Evolutionary conservation across 2,797 vertebrate species (phyloP), one percentile per base, ranked within the genome.

Genomic region (Amphiprion clarkii): DNA sequence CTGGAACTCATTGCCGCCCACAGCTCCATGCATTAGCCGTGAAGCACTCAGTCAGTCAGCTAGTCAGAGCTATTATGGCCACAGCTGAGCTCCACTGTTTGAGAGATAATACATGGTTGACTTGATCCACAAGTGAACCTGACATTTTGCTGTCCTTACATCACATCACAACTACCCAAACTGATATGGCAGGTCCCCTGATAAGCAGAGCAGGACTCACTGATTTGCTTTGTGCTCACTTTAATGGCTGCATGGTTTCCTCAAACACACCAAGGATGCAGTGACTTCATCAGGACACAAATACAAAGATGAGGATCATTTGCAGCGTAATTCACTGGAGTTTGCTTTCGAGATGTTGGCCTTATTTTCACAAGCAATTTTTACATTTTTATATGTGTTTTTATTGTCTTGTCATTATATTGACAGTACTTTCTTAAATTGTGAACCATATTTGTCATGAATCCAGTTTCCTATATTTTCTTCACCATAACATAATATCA

Each of bases 51-150:
- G 76, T 83, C 87, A 88, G 81, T 85, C 75, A 77, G 83, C 78
- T 81, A 79, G 79, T 86, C 84, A 54, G 84, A 76, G 85, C 86
- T 88, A 78, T 87, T 82, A 84, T 75, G 83, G 90, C 89, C 82
- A 81, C 86, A 86, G 92, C 88, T 77, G 70, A 91, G 89, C 89
- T 85, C 78, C 88, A 83, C 92, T 92, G 88, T 92, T 92, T 84
- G 87, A 82, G 87, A 93, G 93, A 94, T 95, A 94, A 95, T 93
- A 91, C 94, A 92, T 92, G 94, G 93, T 93, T 91, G 93, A 93
- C 93, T 95, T 95, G 94, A 95, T 95, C 93, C 94, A 94, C 93
- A 93, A 94, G 94, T 94, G 93, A 94, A 94, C 93, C 93, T 94
- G 94, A 94, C 94, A 94, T 95, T 93, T 93, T 78, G 85, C 89